These are phyloP conservation scores for Leptoteleia sp. DNA, from an alignment of 1,140 invertebrate genomes.

Conservation along the genomic window DNA sequence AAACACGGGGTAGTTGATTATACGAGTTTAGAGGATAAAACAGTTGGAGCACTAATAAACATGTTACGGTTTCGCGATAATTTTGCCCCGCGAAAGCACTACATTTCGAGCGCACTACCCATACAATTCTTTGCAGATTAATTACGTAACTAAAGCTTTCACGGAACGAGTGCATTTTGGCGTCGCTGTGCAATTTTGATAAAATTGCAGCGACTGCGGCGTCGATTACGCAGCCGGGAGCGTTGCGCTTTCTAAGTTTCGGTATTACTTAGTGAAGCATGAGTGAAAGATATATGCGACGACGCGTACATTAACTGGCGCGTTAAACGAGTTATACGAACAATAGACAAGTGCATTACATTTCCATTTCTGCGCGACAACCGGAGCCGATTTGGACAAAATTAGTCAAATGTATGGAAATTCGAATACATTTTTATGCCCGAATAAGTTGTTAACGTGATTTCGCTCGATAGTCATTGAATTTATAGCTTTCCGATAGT, in stretches of 20 bases:
- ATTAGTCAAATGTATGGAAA: conserved; percentile 31
- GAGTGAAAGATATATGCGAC: conserved; percentile 38
- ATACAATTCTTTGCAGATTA: too few species aligned
- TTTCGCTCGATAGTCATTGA: background rate
- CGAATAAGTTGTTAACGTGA: background rate
- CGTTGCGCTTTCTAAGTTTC: conserved; percentile 31
- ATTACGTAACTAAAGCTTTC: too few species aligned
- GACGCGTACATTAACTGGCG: conserved; percentile 30
- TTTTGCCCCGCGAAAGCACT: too few species aligned
- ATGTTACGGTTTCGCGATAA: too few species aligned
- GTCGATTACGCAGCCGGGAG: background rate
- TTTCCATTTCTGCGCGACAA: conserved; percentile 22
- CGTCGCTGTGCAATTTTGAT: conserved; percentile 19
- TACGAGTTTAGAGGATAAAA: too few species aligned
- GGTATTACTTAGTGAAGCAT: conserved; percentile 40
- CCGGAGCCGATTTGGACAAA: conserved; percentile 8
- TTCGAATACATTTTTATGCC: conserved; percentile 11
- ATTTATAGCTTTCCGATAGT: background rate
- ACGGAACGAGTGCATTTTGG: too few species aligned
- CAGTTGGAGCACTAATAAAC: too few species aligned
- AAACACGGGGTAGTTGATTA: too few species aligned
- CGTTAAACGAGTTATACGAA: conserved; percentile 49
- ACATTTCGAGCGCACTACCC: too few species aligned
- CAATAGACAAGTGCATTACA: conserved; percentile 50
- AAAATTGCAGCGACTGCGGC: conserved; percentile 29